Evolutionary conservation across 2,888 invertebrate genomes (phyloP).

Genomic region (Mechanitis mazaeus): DNA sequence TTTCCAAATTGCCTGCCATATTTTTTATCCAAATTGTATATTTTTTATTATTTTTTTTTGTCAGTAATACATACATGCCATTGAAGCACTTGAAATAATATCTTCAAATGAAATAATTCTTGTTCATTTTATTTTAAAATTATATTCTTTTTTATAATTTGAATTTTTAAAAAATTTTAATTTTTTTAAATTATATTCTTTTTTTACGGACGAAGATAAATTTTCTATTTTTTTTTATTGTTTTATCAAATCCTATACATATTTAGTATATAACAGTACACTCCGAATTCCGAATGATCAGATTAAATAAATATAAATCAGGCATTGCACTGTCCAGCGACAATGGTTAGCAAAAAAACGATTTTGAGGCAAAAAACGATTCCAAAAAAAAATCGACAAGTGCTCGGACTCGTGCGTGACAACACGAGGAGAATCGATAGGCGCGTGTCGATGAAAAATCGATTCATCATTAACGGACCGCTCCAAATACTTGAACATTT

Average conservation of each 20-base stretch:
- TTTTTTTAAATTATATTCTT: too few relatives aligned
- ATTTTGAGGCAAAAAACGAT: slow-evolving; percentile 40
- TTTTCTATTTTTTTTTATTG: too few relatives aligned
- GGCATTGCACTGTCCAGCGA: slow-evolving; percentile 33
- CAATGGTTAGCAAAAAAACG: slow-evolving; percentile 50
- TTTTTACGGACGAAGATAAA: too few relatives aligned
- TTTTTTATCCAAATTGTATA: too few relatives aligned
- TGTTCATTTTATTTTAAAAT: too few relatives aligned
- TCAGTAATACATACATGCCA: too few relatives aligned
- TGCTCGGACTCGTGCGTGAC: slow-evolving; percentile 65
- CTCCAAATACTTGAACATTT: slow-evolving; percentile 14
- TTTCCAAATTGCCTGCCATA: too few relatives aligned
- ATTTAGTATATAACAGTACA: slow-evolving; percentile 32
- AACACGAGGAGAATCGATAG: slow-evolving; percentile 54
- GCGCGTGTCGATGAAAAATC: slow-evolving; percentile 59
- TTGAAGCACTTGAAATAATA: too few relatives aligned
- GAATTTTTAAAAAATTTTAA: too few relatives aligned
- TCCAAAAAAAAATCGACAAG: slow-evolving; percentile 50
- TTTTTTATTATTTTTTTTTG: too few relatives aligned
- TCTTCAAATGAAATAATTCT: too few relatives aligned
- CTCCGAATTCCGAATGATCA: slow-evolving; percentile 39
- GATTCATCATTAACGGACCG: slow-evolving; percentile 35
- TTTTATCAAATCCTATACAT: slow-evolving; percentile 39
- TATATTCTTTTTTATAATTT: too few relatives aligned
- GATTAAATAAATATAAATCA: slow-evolving; percentile 50